Conservation (phyloP, 2,888 invertebrate genomes). For the Lycocerus yunnanus region DNA sequence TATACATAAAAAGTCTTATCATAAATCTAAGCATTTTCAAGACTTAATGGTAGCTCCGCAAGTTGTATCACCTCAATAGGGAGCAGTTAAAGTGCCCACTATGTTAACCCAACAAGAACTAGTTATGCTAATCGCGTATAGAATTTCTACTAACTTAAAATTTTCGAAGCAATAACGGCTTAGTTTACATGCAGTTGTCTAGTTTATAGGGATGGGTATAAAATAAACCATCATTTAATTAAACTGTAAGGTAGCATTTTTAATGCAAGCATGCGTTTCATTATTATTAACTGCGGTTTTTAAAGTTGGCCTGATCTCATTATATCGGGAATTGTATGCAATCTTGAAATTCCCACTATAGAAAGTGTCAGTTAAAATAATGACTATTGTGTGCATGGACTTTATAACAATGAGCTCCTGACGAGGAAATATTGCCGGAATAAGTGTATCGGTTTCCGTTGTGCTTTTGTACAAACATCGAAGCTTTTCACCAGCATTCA, state of each 20-base stretch:
- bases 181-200: not conserved
- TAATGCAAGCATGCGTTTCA: not conserved
- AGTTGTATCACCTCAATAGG: not conserved
- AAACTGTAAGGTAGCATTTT: not conserved
- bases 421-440: slow-evolving; percentile 44
- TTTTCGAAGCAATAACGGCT: not conserved
- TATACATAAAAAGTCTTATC: not conserved
- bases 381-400: slow-evolving; percentile 49
- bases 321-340: not conserved
- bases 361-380: slow-evolving; percentile 43
- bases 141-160: not conserved
- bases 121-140: not conserved
- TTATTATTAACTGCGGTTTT: not conserved
- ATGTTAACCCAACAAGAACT: not conserved
- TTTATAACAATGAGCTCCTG: slow-evolving; percentile 45
- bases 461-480: slow-evolving; percentile 25
- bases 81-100: not conserved
- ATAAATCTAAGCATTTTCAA: not conserved
- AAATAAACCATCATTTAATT: not conserved
- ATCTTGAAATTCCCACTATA: slow-evolving; percentile 11
- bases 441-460: slow-evolving; percentile 43
- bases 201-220: not conserved
- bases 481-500: slow-evolving; percentile 19
- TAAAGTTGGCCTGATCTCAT: not conserved
- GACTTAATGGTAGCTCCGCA: not conserved